Evolutionary conservation across 1,140 invertebrate genomes (phyloP).

Genomic region (roundworm (Caenorhabditis elegans)): WBcel235 BX284605.5:12315001-12315500

Average conservation of each 20-base stretch:
- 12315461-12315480: too few species aligned
- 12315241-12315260: constrained; percentile 8
- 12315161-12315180: neutral
- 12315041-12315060: neutral
- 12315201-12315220: neutral
- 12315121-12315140: neutral
- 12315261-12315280: neutral
- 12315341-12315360: too few species aligned
- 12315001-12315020: neutral
- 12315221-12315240: neutral
- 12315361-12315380: too few species aligned
- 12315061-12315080: neutral
- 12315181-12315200: neutral
- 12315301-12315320: neutral
- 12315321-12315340: too few species aligned
- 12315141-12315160: constrained; percentile 1
- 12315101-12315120: neutral
- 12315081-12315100: neutral
- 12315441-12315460: too few species aligned
- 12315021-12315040: neutral
- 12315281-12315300: too few species aligned
- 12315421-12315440: too few species aligned
- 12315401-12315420: too few species aligned
- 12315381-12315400: too few species aligned
- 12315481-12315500: too few species aligned